These are phyloP conservation scores for Metallyticus violacea DNA, from an alignment of 2,888 invertebrate genomes.

Conservation along the genomic window DNA sequence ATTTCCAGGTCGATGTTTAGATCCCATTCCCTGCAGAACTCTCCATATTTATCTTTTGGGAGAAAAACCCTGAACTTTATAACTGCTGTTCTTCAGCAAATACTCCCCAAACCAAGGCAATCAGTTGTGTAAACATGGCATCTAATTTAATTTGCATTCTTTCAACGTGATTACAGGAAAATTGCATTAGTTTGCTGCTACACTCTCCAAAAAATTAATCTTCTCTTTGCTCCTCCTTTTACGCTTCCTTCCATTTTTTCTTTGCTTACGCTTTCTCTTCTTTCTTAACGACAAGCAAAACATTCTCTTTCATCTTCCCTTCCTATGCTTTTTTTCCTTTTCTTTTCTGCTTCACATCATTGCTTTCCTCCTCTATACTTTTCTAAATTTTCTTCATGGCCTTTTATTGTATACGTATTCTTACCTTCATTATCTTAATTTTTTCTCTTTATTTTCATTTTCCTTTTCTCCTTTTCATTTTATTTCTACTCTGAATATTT, in stretches of 20 bases:
- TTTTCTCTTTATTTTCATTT: too few species aligned
- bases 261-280: neutral
- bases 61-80: neutral
- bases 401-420: too few species aligned
- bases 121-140: neutral
- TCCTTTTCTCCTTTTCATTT: too few species aligned
- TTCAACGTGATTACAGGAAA: neutral
- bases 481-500: too few species aligned
- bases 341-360: too few species aligned
- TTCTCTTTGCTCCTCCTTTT: neutral
- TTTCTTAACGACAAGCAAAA: too few species aligned
- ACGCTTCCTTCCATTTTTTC: neutral
- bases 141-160: neutral
- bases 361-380: too few species aligned
- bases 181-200: neutral
- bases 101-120: neutral
- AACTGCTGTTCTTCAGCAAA: neutral
- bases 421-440: too few species aligned
- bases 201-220: neutral
- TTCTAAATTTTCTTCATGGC: too few species aligned
- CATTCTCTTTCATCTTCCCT: too few species aligned
- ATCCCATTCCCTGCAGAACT: neutral
- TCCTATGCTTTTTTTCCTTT: too few species aligned
- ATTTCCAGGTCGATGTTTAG: neutral
- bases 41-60: neutral